Evolutionary conservation across 1,140 invertebrate genomes (phyloP).

Genomic region (Halictus rubicundus): DNA sequence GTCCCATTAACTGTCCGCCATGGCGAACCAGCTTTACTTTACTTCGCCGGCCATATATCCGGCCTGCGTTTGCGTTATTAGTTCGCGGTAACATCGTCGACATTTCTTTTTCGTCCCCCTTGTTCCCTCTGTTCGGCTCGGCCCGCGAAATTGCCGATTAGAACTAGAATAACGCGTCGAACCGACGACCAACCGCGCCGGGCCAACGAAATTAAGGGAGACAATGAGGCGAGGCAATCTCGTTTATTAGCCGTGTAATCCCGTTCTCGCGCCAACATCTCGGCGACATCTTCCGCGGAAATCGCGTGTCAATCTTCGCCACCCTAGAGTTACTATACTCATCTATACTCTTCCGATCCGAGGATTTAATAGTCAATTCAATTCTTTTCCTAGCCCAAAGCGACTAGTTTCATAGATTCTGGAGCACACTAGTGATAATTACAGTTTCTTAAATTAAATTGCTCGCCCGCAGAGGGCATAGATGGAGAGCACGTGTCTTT

Average conservation of each 20-base stretch:
- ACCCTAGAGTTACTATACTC: not conserved
- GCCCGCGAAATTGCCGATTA: slow-evolving; percentile 54
- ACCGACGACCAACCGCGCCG: not conserved
- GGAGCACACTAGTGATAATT: too few relatives aligned
- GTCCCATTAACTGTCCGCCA: slow-evolving; percentile 72
- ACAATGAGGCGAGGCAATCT: slow-evolving; percentile 36
- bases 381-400: too few relatives aligned
- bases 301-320: not conserved
- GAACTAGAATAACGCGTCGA: slow-evolving; percentile 56
- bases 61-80: slow-evolving; percentile 68
- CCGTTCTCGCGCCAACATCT: slow-evolving; percentile 21
- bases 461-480: too few relatives aligned
- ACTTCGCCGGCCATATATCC: slow-evolving; percentile 64
- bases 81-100: slow-evolving; percentile 63
- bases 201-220: slow-evolving; percentile 50
- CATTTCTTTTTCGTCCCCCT: slow-evolving; percentile 33
- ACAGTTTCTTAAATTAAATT: too few relatives aligned
- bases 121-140: too few relatives aligned
- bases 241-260: slow-evolving; percentile 15
- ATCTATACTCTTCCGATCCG: not conserved
- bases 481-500: too few relatives aligned
- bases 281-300: not conserved
- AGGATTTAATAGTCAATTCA: too few relatives aligned
- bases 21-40: slow-evolving; percentile 63
- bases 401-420: too few relatives aligned